phyloP scores from a whole-genome alignment of 2,797 vertebrate species.

The Ispidina picta region DNA sequence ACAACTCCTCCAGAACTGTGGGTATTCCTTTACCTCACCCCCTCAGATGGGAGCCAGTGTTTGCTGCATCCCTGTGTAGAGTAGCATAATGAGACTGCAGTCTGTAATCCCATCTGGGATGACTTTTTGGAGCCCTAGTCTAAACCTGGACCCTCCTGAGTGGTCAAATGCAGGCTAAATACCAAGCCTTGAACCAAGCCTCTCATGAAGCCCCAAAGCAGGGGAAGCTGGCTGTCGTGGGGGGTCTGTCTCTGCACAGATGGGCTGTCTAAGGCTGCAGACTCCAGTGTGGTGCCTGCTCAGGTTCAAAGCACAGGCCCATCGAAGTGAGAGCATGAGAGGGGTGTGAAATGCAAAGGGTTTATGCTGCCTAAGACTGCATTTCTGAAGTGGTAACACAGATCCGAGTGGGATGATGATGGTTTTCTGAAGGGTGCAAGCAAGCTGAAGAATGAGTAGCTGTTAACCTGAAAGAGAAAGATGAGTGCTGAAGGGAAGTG shows the following conservation, averaged over 20 bases:
- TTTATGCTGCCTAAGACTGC: slow-evolving; percentile 1
- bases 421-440: slow-evolving; percentile 2
- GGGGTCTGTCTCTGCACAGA: neutral
- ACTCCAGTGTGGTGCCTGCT: neutral
- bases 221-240: accelerated
- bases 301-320: neutral
- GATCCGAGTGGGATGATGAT: slow-evolving; percentile 14
- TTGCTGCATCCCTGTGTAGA: too few species aligned
- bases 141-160: neutral
- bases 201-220: neutral
- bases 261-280: accelerated
- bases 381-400: slow-evolving; percentile 6
- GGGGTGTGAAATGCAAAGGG: neutral
- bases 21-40: neutral
- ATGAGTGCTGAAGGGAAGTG: neutral
- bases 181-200: neutral
- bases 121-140: neutral
- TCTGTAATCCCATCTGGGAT: neutral
- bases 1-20: neutral
- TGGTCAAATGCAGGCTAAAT: neutral
- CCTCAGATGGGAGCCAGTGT: accelerated
- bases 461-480: slow-evolving; percentile 27
- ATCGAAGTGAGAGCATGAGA: neutral
- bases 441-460: neutral
- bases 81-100: neutral